Percentiles rank a stretch among this genome's conserved stretches.
Conservation (phyloP, 2,113 vertebrate genomes). For the Tragulus kanchil region DNA sequence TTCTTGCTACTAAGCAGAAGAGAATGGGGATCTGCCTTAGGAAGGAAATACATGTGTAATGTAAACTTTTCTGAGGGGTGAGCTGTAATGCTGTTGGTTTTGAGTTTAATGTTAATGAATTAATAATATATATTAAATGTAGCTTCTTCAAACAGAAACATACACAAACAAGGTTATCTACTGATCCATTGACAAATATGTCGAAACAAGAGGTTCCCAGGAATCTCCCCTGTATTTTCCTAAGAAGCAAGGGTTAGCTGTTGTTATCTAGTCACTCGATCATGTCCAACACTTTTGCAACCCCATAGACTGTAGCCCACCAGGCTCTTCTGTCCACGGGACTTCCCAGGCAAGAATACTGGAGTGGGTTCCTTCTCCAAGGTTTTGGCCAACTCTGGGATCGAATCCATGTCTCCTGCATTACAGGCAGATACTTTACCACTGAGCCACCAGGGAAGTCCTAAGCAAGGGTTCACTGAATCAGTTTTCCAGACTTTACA, state of each 20-base stretch:
- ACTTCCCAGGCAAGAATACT: neutral
- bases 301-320: neutral
- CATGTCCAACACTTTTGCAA: neutral
- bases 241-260: neutral
- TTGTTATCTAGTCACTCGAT: neutral
- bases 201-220: neutral
- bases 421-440: neutral
- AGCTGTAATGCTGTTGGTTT: neutral
- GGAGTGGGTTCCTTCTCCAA: neutral
- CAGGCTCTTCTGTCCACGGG: neutral
- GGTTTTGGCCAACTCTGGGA: neutral
- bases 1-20: neutral
- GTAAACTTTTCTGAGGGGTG: neutral
- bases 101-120: neutral
- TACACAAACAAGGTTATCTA: neutral
- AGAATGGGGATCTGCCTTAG: neutral
- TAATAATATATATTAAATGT: neutral
- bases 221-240: neutral
- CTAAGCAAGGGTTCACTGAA: neutral
- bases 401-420: neutral
- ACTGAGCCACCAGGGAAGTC: neutral
- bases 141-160: neutral
- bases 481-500: neutral
- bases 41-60: neutral
- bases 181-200: constrained; percentile 13